Evolutionary conservation across 2,113 vertebrate genomes (phyloP).

Genomic region (Reinhardtius hippoglossoides): DNA sequence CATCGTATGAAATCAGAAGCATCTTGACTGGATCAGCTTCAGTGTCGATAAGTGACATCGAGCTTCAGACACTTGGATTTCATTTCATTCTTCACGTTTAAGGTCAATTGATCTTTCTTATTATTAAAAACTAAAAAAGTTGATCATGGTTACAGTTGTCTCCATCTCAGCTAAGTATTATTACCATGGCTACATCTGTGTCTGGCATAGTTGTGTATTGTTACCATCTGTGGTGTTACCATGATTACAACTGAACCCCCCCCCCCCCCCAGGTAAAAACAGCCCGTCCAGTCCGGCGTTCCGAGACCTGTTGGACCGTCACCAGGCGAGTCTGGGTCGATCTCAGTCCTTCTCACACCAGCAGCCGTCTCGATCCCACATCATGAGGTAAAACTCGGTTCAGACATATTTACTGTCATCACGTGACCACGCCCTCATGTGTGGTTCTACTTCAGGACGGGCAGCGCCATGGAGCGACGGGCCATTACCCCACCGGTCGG

Average conservation of each 20-base stretch:
- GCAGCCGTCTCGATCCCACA: constrained; percentile 92
- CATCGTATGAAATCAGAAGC: no score
- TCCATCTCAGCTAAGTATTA: no score
- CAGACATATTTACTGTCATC: not conserved
- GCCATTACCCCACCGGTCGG: constrained; percentile 93
- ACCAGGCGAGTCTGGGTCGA: constrained; percentile 87
- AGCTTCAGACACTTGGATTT: no score
- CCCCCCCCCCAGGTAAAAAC: constrained; percentile 79
- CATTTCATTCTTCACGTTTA: no score
- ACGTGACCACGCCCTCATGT: not conserved
- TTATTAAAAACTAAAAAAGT: no score
- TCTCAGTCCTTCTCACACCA: constrained; percentile 97
- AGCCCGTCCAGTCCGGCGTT: constrained; percentile 92
- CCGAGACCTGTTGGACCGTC: constrained; percentile 86
- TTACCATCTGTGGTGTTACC: not conserved
- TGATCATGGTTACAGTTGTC: no score
- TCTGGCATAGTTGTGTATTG: not conserved
- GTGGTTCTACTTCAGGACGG: constrained; percentile 82
- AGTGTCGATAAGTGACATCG: no score
- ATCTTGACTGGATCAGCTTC: no score
- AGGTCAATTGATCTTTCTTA: no score
- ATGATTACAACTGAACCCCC: not conserved
- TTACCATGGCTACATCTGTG: not conserved
- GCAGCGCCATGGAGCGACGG: constrained; percentile 93
- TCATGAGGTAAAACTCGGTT: constrained; percentile 86